Conservation (phyloP, 2,888 invertebrate species). For the Calliphora vomitoria region DNA sequence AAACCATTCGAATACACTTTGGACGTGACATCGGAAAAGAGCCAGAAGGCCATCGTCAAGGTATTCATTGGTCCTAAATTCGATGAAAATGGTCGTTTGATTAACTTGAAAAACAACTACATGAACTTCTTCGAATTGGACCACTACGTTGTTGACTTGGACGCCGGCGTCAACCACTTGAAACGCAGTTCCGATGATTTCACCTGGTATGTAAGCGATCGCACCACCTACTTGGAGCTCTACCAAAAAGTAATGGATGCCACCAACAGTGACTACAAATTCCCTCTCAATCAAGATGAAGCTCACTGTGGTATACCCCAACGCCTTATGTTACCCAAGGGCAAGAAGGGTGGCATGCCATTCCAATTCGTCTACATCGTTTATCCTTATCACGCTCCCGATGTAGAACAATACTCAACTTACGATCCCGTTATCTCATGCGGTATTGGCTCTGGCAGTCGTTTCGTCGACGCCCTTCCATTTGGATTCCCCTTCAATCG, state of each 20-base stretch:
- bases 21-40: conserved; percentile 86
- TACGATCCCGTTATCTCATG: conserved; percentile 86
- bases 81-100: conserved; percentile 86
- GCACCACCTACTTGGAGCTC: conserved; percentile 84
- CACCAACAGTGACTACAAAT: conserved; percentile 84
- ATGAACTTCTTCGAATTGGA: conserved; percentile 89
- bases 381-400: conserved; percentile 85
- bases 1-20: conserved; percentile 87
- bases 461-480: conserved; percentile 85
- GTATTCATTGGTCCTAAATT: conserved; percentile 90
- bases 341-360: conserved; percentile 87
- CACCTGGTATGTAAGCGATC: conserved; percentile 88
- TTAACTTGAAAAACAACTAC: conserved; percentile 87
- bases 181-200: conserved; percentile 88
- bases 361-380: conserved; percentile 88
- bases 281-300: conserved; percentile 85
- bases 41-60: conserved; percentile 87
- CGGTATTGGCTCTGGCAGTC: conserved; percentile 85
- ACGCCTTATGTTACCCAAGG: conserved; percentile 88
- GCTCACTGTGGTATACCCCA: conserved; percentile 87
- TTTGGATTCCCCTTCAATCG: conserved; percentile 92
- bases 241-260: conserved; percentile 85
- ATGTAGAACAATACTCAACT: conserved; percentile 84
- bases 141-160: conserved; percentile 87
- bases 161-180: conserved; percentile 86